phyloP scores from a whole-genome alignment of 23 tunicate genomes.

The Trididemnum miniatum region DNA sequence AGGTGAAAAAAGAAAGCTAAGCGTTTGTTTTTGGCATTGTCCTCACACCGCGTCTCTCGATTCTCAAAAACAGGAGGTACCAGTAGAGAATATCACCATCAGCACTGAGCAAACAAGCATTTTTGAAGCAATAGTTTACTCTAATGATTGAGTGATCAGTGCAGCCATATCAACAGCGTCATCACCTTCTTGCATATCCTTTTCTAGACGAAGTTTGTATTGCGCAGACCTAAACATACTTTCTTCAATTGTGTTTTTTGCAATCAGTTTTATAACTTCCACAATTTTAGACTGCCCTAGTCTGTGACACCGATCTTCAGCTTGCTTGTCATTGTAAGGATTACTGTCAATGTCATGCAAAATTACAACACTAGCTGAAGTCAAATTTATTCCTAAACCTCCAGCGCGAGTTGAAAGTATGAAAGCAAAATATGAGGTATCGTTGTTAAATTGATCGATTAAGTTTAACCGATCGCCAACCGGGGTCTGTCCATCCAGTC shows the following conservation, averaged over 20 bases:
- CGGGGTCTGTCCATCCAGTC: constrained; percentile 82
- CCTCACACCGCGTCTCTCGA: no score
- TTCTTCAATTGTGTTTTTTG: constrained; percentile 75
- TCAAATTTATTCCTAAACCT: constrained; percentile 91
- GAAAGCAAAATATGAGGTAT: constrained; percentile 53
- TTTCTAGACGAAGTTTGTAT: constrained; percentile 60
- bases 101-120: no score
- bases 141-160: constrained; percentile 31
- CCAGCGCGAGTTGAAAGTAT: constrained; percentile 95
- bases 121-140: no score
- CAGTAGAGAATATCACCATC: no score
- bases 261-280: constrained; percentile 48
- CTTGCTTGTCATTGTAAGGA: constrained; percentile 99
- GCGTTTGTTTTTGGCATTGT: no score
- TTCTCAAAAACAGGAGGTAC: no score
- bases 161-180: constrained; percentile 51
- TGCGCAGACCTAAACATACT: constrained; percentile 67
- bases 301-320: constrained; percentile 84
- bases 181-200: constrained; percentile 65
- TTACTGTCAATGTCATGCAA: constrained; percentile 97
- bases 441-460: constrained; percentile 74
- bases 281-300: constrained; percentile 75
- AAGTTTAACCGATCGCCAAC: constrained; percentile 56
- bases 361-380: constrained; percentile 85
- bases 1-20: no score